Evolutionary conservation across 2,113 vertebrate genomes (phyloP), one percentile per base, ranked within the genome.

Genomic region (Dicerorhinus sumatrensis): DNA sequence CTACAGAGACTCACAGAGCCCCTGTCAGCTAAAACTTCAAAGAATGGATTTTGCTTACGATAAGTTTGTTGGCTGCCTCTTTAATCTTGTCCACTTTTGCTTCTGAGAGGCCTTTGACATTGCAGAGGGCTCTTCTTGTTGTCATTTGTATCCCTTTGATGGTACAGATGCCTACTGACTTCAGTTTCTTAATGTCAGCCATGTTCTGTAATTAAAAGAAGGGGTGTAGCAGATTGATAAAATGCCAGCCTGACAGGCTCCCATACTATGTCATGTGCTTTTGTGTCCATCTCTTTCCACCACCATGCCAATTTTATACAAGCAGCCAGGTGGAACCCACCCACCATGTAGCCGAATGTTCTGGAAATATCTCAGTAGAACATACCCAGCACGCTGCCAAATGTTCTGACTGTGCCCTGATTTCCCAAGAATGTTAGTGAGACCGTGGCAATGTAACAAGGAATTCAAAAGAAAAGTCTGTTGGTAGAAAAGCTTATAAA

Each of bases 31-130:
- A 88, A 94, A 89, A 84, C 17, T 69, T 81, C 23, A 70, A 97
- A 75, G 13, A 90, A 95, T 77, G 69, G 33, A 77, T 79, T 25
- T 94, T 69, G 84, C 98, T 99, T 98, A 99, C 99, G 98, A 99
- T 98, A 89, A 99, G 98, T 96, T 99, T 99, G 98, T 99, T 99
- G 97, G 99, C 99, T 25, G 99, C 99, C 92, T 99, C 99, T 99
- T 99, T 99, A 97, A 99, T 99, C 98, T 99, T 99, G 94, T 99
- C 99, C 98, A 99, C 99, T 98, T 99, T 99, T 72, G 99, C 99
- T 97, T 99, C 99, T 9, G 99, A 99, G 89, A 99, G 99, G 27
- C 99, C 99, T 98, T 99, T 99, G 90, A 99, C 99, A 87, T 99
- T 99, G 98, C 99, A 99, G 33, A 99, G 98, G 13, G 99, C 98